Percentiles rank a stretch among this genome's conserved stretches.
Evolutionary conservation across 2,113 vertebrate species (phyloP).

Genomic region (Taurulus bubalis): DNA sequence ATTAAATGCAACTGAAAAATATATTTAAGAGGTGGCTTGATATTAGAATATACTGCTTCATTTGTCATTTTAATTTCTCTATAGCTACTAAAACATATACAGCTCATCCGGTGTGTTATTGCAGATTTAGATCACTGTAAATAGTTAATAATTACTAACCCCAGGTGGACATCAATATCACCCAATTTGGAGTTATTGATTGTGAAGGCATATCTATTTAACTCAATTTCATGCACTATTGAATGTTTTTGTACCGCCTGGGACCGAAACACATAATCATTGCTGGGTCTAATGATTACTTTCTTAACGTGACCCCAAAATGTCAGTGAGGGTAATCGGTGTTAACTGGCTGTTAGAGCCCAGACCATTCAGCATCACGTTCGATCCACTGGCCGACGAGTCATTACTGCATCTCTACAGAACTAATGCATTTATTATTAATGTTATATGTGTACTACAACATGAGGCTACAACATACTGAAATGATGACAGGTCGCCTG

Average conservation of each 20-base stretch:
- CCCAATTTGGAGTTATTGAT: not conserved
- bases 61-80: not conserved
- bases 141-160: not conserved
- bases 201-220: not conserved
- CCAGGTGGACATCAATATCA: not conserved
- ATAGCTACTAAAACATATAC: not conserved
- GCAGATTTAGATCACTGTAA: not conserved
- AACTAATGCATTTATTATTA: not conserved
- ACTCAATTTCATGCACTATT: not conserved
- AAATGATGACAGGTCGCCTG: not conserved
- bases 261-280: not conserved
- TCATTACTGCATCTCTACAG: not conserved
- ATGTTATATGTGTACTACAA: not conserved
- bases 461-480: slow-evolving; percentile 1
- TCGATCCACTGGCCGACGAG: not conserved
- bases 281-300: not conserved
- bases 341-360: not conserved
- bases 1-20: not conserved
- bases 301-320: not conserved
- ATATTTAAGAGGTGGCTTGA: not conserved
- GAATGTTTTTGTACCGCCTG: not conserved
- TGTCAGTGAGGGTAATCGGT: not conserved
- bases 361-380: not conserved
- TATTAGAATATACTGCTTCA: not conserved
- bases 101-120: not conserved